phyloP scores from a whole-genome alignment of 2,888 invertebrate species.

The Epinotia demarniana region DNA sequence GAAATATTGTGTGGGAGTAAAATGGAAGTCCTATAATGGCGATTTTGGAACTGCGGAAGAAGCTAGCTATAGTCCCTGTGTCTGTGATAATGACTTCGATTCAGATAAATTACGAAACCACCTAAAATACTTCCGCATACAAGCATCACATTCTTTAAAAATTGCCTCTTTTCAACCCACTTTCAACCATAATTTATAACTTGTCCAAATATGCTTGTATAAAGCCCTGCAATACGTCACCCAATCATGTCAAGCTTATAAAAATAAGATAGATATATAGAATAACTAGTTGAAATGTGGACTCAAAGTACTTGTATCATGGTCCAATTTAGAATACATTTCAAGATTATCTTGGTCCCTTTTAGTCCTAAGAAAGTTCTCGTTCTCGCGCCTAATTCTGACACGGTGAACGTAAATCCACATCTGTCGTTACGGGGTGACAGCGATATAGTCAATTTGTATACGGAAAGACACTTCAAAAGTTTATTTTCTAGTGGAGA shows the following conservation, averaged over 20 bases:
- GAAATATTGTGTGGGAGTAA: too few relatives aligned
- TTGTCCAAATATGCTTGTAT: not conserved
- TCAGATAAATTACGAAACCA: not conserved
- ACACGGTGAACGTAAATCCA: constrained; percentile 5
- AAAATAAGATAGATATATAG: not conserved
- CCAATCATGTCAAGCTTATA: not conserved
- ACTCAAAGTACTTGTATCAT: not conserved
- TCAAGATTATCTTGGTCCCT: not conserved
- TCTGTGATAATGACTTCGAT: not conserved
- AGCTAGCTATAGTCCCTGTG: too few relatives aligned
- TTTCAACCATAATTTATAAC: not conserved
- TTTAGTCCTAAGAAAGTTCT: not conserved
- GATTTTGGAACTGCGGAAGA: too few relatives aligned
- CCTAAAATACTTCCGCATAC: constrained; percentile 1
- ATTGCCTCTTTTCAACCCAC: not conserved
- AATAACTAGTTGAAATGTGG: too few relatives aligned
- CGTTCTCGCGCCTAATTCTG: constrained; percentile 11
- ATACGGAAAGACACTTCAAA: not conserved
- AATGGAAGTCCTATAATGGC: too few relatives aligned
- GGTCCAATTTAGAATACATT: not conserved
- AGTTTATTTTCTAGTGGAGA: constrained; percentile 1
- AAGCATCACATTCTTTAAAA: not conserved
- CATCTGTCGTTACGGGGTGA: not conserved
- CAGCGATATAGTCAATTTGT: constrained; percentile 12
- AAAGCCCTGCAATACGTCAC: constrained; percentile 1